phyloP scores from a whole-genome alignment of 1,140 invertebrate species.

The Sipha flava region DNA sequence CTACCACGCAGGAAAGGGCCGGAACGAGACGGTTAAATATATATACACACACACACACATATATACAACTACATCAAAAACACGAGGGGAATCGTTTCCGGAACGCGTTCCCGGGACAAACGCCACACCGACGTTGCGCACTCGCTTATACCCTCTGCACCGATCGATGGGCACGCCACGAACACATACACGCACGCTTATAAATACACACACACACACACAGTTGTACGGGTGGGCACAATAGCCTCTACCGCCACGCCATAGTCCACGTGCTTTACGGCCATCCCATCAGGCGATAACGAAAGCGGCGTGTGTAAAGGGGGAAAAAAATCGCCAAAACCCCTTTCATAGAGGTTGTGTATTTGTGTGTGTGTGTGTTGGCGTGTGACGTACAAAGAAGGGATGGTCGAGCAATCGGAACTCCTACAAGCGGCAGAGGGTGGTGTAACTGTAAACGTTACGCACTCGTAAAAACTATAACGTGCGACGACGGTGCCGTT shows the following conservation, averaged over 20 bases:
- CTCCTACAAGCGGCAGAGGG: no score
- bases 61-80: slow-evolving; percentile 1
- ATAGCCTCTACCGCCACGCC: neutral
- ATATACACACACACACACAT: neutral
- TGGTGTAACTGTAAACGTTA: neutral
- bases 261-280: neutral
- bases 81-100: slow-evolving; percentile 4
- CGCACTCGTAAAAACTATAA: neutral
- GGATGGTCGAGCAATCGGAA: no score
- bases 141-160: neutral
- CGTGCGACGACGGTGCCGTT: neutral
- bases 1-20: neutral
- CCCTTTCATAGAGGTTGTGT: neutral
- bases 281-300: no score
- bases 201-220: neutral
- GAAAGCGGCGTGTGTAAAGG: neutral
- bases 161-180: neutral
- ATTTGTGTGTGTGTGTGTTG: neutral
- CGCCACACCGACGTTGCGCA: neutral
- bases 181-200: neutral
- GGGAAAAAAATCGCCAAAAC: neutral
- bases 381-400: neutral
- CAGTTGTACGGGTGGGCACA: neutral
- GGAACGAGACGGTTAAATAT: neutral
- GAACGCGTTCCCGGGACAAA: neutral